A percentile compares a stretch with the other conserved stretches of the same genome.
Conservation (phyloP, 2,797 vertebrate species). For the Halcyon badia region DNA sequence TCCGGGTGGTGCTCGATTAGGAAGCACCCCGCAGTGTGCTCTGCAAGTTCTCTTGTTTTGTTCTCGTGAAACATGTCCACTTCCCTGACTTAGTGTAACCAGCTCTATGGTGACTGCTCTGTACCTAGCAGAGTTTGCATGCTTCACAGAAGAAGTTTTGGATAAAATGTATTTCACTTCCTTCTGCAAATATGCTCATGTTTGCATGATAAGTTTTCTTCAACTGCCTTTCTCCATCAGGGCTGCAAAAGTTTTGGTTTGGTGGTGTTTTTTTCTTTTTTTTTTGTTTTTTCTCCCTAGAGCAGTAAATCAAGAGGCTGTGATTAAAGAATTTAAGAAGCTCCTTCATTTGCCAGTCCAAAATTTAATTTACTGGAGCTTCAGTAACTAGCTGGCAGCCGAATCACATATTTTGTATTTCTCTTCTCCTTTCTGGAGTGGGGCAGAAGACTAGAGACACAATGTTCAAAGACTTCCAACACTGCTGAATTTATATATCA, state of each 20-base stretch:
- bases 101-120: neutral
- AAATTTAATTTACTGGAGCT: slow-evolving; percentile 7
- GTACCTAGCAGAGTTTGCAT: neutral
- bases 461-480: neutral
- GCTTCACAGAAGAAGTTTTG: neutral
- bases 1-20: neutral
- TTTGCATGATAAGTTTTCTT: neutral
- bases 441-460: neutral
- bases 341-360: slow-evolving; percentile 21
- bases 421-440: neutral
- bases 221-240: neutral
- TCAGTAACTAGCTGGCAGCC: neutral
- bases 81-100: neutral
- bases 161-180: neutral
- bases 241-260: neutral
- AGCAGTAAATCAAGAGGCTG: slow-evolving; percentile 7
- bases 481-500: neutral
- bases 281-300: neutral
- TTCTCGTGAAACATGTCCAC: accelerated
- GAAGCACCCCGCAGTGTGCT: neutral
- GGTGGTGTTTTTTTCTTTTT: neutral
- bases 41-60: neutral
- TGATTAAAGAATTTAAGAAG: slow-evolving; percentile 41
- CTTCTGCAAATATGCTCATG: neutral
- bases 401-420: neutral